These are phyloP conservation scores for Struthio camelus DNA, from an alignment of 2,113 vertebrate genomes.

Conservation along the genomic window DNA sequence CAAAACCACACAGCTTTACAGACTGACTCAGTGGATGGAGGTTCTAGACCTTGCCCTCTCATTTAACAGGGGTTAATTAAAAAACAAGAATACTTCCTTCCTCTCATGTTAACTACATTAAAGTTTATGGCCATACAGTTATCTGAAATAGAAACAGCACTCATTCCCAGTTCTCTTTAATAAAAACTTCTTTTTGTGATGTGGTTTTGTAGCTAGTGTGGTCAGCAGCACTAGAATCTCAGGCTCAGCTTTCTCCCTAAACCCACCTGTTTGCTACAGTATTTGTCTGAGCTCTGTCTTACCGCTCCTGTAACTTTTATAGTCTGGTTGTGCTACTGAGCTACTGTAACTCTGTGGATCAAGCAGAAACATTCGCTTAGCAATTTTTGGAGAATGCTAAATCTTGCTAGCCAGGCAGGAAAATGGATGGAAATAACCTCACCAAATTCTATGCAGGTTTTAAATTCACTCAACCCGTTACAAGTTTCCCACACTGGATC, in stretches of 20 bases:
- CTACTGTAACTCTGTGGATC: background rate
- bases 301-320: fast-evolving
- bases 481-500: background rate
- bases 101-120: background rate
- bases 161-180: background rate
- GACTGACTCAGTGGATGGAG: background rate
- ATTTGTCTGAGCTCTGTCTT: background rate
- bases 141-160: background rate
- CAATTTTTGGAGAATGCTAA: background rate
- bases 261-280: background rate
- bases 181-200: background rate
- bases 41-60: background rate
- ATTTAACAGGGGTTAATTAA: background rate
- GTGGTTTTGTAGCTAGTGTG: background rate
- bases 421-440: background rate
- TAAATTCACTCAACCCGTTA: background rate
- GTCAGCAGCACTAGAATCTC: background rate
- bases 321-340: background rate
- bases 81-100: background rate
- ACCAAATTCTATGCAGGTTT: background rate
- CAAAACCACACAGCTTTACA: background rate
- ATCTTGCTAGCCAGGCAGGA: background rate
- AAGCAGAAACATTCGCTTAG: background rate
- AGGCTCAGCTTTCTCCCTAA: background rate
- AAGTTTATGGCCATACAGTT: background rate